phyloP scores from a whole-genome alignment of 1,140 invertebrate genomes.

The Eumaeus atala region DNA sequence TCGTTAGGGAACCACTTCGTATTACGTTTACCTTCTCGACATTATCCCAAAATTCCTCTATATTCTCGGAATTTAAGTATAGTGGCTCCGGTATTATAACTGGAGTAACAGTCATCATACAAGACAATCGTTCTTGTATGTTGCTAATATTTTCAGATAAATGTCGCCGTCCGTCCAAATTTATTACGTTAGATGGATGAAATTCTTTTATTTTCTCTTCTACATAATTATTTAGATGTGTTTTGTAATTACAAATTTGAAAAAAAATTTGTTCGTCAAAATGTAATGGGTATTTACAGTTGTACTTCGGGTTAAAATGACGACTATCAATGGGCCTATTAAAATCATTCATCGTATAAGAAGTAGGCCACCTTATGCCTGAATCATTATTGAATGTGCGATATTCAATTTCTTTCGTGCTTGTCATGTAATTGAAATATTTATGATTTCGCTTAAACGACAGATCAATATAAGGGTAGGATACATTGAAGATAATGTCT shows the following conservation, averaged over 20 bases:
- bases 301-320: slow-evolving; percentile 55
- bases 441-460: slow-evolving; percentile 58
- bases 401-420: slow-evolving; percentile 31
- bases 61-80: slow-evolving; percentile 45
- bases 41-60: slow-evolving; percentile 55
- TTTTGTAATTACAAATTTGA: slow-evolving; percentile 67
- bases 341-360: slow-evolving; percentile 41
- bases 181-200: slow-evolving; percentile 72
- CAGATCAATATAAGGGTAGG: slow-evolving; percentile 72
- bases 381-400: slow-evolving; percentile 31
- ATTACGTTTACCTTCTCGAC: slow-evolving; percentile 49
- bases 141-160: slow-evolving; percentile 63
- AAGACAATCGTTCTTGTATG: slow-evolving; percentile 63
- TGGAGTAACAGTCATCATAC: slow-evolving; percentile 61
- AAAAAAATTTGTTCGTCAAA: slow-evolving; percentile 51
- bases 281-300: slow-evolving; percentile 57
- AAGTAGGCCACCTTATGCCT: slow-evolving; percentile 48
- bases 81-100: slow-evolving; percentile 54
- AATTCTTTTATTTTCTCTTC: slow-evolving; percentile 68
- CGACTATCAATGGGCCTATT: slow-evolving; percentile 34
- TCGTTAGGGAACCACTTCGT: slow-evolving; percentile 33
- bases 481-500: slow-evolving; percentile 72
- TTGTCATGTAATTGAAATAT: slow-evolving; percentile 58
- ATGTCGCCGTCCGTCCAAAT: slow-evolving; percentile 72
- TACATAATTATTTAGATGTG: slow-evolving; percentile 50